Percentiles rank a stretch among this genome's conserved stretches.
Evolutionary conservation across 2,888 invertebrate species (phyloP).

Genomic region (Oligia fasciuncula): DNA sequence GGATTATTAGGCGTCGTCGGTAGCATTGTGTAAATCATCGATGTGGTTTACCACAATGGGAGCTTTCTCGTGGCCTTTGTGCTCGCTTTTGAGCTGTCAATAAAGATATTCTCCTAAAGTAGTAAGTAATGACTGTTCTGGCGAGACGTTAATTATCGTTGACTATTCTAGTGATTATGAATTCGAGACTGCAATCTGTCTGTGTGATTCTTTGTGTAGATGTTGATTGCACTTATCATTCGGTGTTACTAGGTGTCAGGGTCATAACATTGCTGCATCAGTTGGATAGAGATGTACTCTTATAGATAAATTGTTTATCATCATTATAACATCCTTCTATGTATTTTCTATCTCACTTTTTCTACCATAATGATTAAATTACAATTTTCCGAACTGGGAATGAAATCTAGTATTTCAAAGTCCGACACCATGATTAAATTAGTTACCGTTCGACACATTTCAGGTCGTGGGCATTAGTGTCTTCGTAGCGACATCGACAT

Average conservation of each 20-base stretch:
- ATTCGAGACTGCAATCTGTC: slow-evolving; percentile 69
- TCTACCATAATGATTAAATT: slow-evolving; percentile 15
- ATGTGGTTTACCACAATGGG: slow-evolving; percentile 78
- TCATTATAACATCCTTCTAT: neutral
- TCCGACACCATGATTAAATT: slow-evolving; percentile 48
- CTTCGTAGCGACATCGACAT: slow-evolving; percentile 48
- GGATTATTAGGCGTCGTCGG: slow-evolving; percentile 83
- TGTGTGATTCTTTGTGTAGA: slow-evolving; percentile 58
- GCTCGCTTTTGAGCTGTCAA: slow-evolving; percentile 82
- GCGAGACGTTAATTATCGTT: slow-evolving; percentile 79
- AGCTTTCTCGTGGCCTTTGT: slow-evolving; percentile 83
- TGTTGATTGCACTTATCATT: slow-evolving; percentile 59
- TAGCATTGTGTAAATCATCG: slow-evolving; percentile 82
- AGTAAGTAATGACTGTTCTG: slow-evolving; percentile 78
- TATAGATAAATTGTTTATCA: neutral
- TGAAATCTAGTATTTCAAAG: slow-evolving; percentile 34
- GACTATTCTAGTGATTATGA: slow-evolving; percentile 70
- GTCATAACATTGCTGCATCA: neutral
- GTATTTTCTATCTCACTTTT: no score
- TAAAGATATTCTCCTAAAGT: slow-evolving; percentile 79
- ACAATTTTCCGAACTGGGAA: slow-evolving; percentile 9
- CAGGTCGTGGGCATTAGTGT: slow-evolving; percentile 57
- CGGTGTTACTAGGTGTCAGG: slow-evolving; percentile 58
- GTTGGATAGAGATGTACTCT: neutral
- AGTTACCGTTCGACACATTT: slow-evolving; percentile 57